Percentiles rank a stretch among this genome's conserved stretches.
Conservation (phyloP, 2,888 invertebrate species). For the Callyntrura sp. region DNA sequence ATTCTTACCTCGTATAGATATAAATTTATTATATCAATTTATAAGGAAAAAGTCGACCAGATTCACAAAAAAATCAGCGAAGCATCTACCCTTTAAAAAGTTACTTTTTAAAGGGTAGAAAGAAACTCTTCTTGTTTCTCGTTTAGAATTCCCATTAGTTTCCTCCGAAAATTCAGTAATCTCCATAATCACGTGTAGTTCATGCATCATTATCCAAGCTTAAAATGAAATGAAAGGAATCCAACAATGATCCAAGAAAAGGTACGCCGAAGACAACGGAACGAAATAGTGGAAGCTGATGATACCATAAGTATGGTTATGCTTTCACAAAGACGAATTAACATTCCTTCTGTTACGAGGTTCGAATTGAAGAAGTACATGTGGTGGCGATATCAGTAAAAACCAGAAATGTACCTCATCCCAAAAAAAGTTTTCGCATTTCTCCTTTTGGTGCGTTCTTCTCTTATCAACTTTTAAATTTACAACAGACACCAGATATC, state of each 20-base stretch:
- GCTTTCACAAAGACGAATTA: conserved; percentile 35
- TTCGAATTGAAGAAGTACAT: conserved; percentile 13
- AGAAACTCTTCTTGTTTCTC: conserved; percentile 35
- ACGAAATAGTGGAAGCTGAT: conserved; percentile 14
- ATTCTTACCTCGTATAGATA: background rate
- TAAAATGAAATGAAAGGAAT: conserved; percentile 63
- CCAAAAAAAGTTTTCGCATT: background rate
- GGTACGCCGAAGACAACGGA: conserved; percentile 25
- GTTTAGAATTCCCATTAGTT: conserved; percentile 50
- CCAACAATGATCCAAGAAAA: conserved; percentile 40
- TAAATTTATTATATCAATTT: background rate
- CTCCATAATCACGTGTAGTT: conserved; percentile 66
- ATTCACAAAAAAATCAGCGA: conserved; percentile 38
- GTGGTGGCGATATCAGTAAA: background rate
- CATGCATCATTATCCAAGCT: conserved; percentile 70
- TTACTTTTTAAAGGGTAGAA: conserved; percentile 21
- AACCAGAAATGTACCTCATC: background rate
- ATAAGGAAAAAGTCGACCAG: background rate
- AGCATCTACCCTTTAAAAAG: conserved; percentile 40
- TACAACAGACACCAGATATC: conserved; percentile 3
- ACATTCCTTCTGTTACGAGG: conserved; percentile 23
- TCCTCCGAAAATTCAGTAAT: conserved; percentile 52
- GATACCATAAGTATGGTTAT: background rate
- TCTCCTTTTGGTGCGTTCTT: conserved; percentile 3
- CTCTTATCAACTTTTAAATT: background rate